A percentile compares a stretch with the other conserved stretches of the same genome.
Evolutionary conservation across 2,888 invertebrate species (phyloP).

Genomic region (Melanophora roralis): DNA sequence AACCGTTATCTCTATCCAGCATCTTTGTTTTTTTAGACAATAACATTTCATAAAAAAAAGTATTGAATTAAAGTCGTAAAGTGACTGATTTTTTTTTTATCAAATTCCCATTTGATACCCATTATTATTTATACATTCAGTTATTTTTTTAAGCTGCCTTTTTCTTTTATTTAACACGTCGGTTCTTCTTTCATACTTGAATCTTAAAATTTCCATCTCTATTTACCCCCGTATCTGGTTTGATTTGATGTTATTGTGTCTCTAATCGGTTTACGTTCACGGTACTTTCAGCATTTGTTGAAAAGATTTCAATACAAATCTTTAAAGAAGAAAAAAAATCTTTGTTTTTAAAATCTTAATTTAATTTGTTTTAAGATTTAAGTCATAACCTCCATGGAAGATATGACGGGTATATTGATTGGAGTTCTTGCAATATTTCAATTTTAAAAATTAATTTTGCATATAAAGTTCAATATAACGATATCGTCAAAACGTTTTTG

Average conservation of each 20-base stretch:
- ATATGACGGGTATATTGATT: not conserved
- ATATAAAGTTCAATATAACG: too few relatives aligned
- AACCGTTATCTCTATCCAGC: slow-evolving; percentile 21
- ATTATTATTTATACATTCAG: slow-evolving; percentile 32
- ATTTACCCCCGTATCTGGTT: not conserved
- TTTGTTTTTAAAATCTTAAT: slow-evolving; percentile 11
- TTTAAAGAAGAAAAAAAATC: too few relatives aligned
- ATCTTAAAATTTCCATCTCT: slow-evolving; percentile 15
- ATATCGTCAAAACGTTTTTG: too few relatives aligned
- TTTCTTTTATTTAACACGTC: slow-evolving; percentile 21
- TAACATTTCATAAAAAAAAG: not conserved
- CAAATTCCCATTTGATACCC: slow-evolving; percentile 49
- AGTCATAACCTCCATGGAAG: not conserved
- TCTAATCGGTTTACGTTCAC: slow-evolving; percentile 51
- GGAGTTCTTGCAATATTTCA: too few relatives aligned
- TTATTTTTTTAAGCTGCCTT: slow-evolving; percentile 45
- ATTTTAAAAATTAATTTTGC: too few relatives aligned
- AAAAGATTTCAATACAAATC: not conserved
- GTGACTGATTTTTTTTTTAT: slow-evolving; percentile 48
- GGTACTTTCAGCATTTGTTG: not conserved
- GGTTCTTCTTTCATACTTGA: slow-evolving; percentile 13
- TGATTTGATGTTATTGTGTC: not conserved
- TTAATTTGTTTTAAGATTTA: not conserved
- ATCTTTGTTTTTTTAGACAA: slow-evolving; percentile 1
- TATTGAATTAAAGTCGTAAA: slow-evolving; percentile 27